Evolutionary conservation across 2,888 invertebrate genomes (phyloP), one percentile per base, ranked within the genome.

Genomic region (Zelleria hepariella): DNA sequence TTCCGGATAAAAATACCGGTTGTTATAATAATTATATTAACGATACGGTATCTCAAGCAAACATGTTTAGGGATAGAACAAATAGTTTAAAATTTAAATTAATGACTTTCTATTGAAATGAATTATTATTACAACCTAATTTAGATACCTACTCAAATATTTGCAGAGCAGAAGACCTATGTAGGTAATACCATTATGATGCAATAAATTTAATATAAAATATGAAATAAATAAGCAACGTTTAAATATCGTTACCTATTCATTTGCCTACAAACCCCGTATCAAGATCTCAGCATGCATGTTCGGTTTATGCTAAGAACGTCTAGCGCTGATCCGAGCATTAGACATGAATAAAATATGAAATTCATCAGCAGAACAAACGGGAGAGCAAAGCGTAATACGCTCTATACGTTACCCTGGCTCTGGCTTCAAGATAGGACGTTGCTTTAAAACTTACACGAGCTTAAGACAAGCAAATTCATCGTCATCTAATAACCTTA

Each of bases 261-360:
- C 10, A 0, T 6, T 21, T 2, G 51, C 23, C 1, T 6, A 8
- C 10, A 51, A 10, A 21, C 8, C 3, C 21, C 51, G 23, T 7
- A 23, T 3, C 51, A 51, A 10, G 7, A 23, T 51, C 10, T 51
- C 10, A 20, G 8, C 8, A 51, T 21, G 8, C 51, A 51, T 7
- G 10, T 20, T 51, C 7, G 23, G 20, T 51, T 51, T 21, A 51
- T 10, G 10, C 20, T 21, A 51, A 51, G 10, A 20, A 6, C 20
- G 23, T 51, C 20, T 21, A 51, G 20, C 20, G 21, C 20, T 51
- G 20, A 21, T 51, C 51, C 20, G 8, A 51, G 23, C 21, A 51
- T 21, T 51, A 51, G 51, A 72, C 76, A 82, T 83, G 84, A 83
- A 85, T 85, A 85, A 84, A 81, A 83, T 82, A 83, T 82, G 77